Conservation (phyloP, 1,140 invertebrate species). For the Rhizoglyphus robini region DNA sequence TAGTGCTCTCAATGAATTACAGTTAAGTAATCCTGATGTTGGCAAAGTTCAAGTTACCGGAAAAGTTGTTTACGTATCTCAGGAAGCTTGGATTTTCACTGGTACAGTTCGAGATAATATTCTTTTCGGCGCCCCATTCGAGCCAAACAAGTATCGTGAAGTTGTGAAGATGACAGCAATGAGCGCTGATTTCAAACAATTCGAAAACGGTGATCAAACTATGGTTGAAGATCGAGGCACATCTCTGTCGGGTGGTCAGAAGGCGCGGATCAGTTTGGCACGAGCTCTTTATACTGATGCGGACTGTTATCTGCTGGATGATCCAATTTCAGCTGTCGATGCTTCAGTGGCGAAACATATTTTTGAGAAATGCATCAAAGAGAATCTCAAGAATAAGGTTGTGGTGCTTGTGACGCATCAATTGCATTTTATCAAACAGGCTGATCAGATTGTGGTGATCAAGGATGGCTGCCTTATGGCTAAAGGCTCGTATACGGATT, state of each 20-base stretch:
- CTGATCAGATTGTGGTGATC: constrained; percentile 45
- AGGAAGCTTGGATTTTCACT: constrained; percentile 60
- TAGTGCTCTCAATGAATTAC: constrained; percentile 27
- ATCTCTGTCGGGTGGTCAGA: constrained; percentile 92
- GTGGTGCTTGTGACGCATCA: constrained; percentile 51
- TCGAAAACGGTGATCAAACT: constrained; percentile 34
- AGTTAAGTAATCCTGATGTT: constrained; percentile 36
- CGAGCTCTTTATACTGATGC: constrained; percentile 36
- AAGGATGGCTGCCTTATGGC: constrained; percentile 39
- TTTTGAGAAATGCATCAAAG: constrained; percentile 31
- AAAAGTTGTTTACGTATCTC: constrained; percentile 24
- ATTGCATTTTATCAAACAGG: constrained; percentile 47
- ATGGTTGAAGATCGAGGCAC: constrained; percentile 47
- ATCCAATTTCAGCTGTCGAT: constrained; percentile 36
- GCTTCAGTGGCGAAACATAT: constrained; percentile 37
- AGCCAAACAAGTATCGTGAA: constrained; percentile 51
- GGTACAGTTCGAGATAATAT: constrained; percentile 62
- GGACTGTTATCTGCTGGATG: constrained; percentile 20
- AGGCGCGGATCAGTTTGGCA: constrained; percentile 75
- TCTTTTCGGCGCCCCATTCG: constrained; percentile 58
- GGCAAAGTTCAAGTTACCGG: constrained; percentile 16
- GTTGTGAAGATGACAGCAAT: constrained; percentile 50
- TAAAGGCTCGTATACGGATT: background rate
- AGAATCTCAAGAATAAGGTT: constrained; percentile 47
- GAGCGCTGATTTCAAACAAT: constrained; percentile 63